Evolutionary conservation across 2,113 vertebrate species (phyloP), one percentile per base, ranked within the genome.

Genomic region (Larimichthys polyactis): DNA sequence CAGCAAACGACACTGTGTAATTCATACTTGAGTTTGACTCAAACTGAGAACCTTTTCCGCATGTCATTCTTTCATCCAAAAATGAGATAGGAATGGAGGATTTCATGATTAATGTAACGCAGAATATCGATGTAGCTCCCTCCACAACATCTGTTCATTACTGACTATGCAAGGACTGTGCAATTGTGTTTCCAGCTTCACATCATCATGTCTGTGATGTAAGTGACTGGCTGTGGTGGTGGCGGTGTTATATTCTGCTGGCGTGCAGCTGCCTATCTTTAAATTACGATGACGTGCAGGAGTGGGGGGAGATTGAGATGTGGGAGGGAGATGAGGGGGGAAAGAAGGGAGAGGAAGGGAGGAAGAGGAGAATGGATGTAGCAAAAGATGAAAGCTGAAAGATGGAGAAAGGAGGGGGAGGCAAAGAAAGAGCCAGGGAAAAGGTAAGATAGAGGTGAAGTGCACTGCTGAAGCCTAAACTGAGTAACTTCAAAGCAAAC

Each of bases 241-340:
- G 81, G 49, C 64, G 75, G 73, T 59, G 77, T 75, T 81, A 81
- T 48, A 76, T 83, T 74, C 40, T 84, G 76, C 73, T 65, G 19
- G 48, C 29, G 14, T 64, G 49, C 55, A 78, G 71, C 68, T 66
- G 71, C 68, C 58, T 71, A 78, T 87, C 60, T 83, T 87, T 90
- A 75, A 90, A 81, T 86, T 75, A 86, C 36, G 10, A 83, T 71
- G 75, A 78, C 73, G 67, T 16, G n/a, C 63, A 70, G 48, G 67
- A 84, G 78, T 70, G 65, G 52, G 67, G 67, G 83, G 62, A 59
- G 70, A 74, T 22, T 40, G 46, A 79, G 64, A 80, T 66, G 78
- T 62, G 29, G 74, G 60, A 81, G 24, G 43, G 16, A 0, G 5
- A 63, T 36, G 77, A 59, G 44, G 44, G 3, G 40, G 55, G 58